Base-by-base conservation (phyloP, 2,797 vertebrate genomes). In the Notolabrus celidotus region DNA sequence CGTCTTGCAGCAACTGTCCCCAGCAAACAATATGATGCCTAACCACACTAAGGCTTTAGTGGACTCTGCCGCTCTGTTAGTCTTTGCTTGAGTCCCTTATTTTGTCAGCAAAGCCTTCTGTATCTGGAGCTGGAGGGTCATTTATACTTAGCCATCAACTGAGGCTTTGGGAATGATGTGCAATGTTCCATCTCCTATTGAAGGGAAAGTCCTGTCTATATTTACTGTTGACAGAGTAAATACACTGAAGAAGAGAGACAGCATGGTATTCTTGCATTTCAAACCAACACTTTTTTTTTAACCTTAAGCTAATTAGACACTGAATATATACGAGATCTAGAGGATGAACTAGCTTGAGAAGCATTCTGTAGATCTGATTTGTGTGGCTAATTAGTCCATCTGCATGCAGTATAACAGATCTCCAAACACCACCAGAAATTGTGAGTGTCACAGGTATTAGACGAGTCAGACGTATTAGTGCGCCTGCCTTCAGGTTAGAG, bases 401-500 rank as follows among this genome's bases (percentile, higher is more conserved):
- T 20, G 49, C n/a, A 10, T 11, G 36, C 22, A 55, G 27, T 50
- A 16, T 36, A 27, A 55, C 56, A 45, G 45, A 42, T 71, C 50
- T 41, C 11, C 10, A 41, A 46, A 34, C 29, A 22, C 43, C 25
- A 47, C 3, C 17, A 42, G 47, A n/a, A 42, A 49, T 1, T 27
- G n/a, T 5, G 46, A 61, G 45, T 20, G 42, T 79, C 42, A 46
- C 10, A 47, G 66, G 20, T 53, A 36, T 43, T 9, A 55, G 46
- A 58, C 17, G 4, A 23, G 17, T 75, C 38, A 14, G 17, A 50
- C 0, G 12, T 42, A 27, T 41, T 51, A 1, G 10, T 11, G 64
- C 16, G 34, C 17, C 53, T 56, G 56, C 62, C 74, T 83, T 41
- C 59, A 60, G 73, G 71, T 79, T 60, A 52, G 31, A 51, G 50